phyloP scores from a whole-genome alignment of 1,140 invertebrate species.

The Apis mellifera region Amel_HAv3.1 CM009943.2:354001-354500 shows the following conservation, averaged over 20 bases:
- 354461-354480: too few species aligned
- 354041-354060: not conserved
- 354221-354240: not conserved
- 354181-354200: not conserved
- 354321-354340: not conserved
- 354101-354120: not conserved
- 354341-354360: not conserved
- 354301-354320: not conserved
- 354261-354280: not conserved
- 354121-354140: not conserved
- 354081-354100: slow-evolving; percentile 4
- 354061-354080: not conserved
- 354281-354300: not conserved
- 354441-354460: too few species aligned
- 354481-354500: too few species aligned
- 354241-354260: not conserved
- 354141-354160: slow-evolving; percentile 7
- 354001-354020: not conserved
- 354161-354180: not conserved
- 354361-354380: too few species aligned
- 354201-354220: not conserved
- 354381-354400: too few species aligned
- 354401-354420: too few species aligned
- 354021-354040: not conserved
- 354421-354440: too few species aligned